phyloP scores from a whole-genome alignment of 1,140 invertebrate genomes.

The Panulirus ornatus region DNA sequence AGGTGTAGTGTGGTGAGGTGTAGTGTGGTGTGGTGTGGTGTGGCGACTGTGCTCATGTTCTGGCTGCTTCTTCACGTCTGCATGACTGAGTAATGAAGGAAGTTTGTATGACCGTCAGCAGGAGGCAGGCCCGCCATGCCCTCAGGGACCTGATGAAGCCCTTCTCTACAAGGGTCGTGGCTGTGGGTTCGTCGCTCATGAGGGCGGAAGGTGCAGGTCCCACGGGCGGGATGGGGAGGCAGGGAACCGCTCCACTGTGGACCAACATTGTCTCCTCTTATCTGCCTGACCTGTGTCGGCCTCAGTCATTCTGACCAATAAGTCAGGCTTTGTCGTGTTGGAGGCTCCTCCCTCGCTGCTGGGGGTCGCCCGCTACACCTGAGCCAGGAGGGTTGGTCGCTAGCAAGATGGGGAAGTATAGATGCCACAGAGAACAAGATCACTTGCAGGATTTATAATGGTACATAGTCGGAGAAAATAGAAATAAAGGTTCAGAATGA shows the following conservation, averaged over 20 bases:
- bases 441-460: not conserved
- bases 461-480: not conserved
- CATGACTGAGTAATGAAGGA: too few relatives aligned
- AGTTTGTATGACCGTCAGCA: too few relatives aligned
- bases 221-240: not conserved
- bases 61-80: too few relatives aligned
- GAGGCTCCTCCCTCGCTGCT: not conserved
- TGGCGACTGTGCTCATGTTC: too few relatives aligned
- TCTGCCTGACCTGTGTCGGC: slow-evolving; percentile 11
- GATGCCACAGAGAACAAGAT: not conserved
- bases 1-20: not conserved
- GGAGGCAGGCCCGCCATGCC: too few relatives aligned
- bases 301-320: slow-evolving; percentile 5
- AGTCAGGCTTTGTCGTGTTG: slow-evolving; percentile 18
- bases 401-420: not conserved
- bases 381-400: too few relatives aligned
- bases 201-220: not conserved
- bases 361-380: too few relatives aligned
- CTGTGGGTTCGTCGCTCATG: not conserved
- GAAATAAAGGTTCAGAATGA: not conserved
- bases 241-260: not conserved
- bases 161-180: too few relatives aligned
- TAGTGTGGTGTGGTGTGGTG: too few relatives aligned
- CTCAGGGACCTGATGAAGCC: too few relatives aligned
- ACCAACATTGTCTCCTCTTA: slow-evolving; percentile 25